A percentile compares a stretch with the other conserved stretches of the same genome.
phyloP scores from a whole-genome alignment of 2,113 vertebrate species.

The Psilopsiagon aurifrons region DNA sequence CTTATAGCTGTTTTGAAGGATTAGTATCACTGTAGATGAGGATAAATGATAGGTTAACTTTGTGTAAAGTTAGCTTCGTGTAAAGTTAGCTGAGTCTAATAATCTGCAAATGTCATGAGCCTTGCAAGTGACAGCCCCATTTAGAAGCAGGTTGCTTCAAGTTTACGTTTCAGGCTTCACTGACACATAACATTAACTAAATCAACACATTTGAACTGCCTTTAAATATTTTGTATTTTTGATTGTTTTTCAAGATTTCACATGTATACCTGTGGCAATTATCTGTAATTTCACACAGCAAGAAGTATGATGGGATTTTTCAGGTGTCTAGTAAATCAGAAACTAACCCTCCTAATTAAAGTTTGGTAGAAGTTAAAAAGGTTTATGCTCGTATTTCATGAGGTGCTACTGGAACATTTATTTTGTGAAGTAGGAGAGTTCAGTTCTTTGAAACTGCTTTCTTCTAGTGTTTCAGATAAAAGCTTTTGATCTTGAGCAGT shows the following conservation, averaged over 20 bases:
- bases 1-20: background rate
- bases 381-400: background rate
- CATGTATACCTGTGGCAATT: background rate
- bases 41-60: background rate
- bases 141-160: background rate
- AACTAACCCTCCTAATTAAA: background rate
- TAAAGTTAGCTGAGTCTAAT: background rate
- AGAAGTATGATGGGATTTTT: background rate
- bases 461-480: constrained; percentile 61
- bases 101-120: background rate
- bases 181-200: background rate
- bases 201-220: background rate
- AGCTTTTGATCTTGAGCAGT: constrained; percentile 50
- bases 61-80: background rate
- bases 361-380: background rate
- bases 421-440: background rate
- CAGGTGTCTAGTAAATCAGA: background rate
- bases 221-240: background rate
- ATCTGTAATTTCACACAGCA: background rate
- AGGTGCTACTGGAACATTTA: background rate
- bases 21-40: background rate
- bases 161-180: background rate
- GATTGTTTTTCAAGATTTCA: background rate
- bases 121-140: background rate
- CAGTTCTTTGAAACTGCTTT: background rate